Evolutionary conservation across 1,140 invertebrate species (phyloP), one percentile per base, ranked within the genome.

Genomic region (Listronotus oregonensis): DNA sequence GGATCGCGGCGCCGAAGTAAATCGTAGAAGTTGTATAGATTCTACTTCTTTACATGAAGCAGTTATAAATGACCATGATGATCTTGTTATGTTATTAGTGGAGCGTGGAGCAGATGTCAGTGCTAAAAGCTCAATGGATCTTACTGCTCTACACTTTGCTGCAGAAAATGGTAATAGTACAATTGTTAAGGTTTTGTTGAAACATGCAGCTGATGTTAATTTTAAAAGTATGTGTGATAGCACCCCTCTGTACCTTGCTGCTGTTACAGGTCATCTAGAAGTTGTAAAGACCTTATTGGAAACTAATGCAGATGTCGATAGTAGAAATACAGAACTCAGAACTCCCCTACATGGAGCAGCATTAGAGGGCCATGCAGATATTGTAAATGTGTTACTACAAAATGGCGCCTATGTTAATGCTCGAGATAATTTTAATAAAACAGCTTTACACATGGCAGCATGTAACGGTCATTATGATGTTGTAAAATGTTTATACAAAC

Each of bases 21-120:
- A 50, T 27, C 14, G 8, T 7, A 50, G 27, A 50, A 50, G 31
- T 18, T 50, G 47, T 50, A 27, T 50, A 32, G 47, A 1, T 18
- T 11, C 18, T 32, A 50, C 47, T 2, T 17, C 47, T 50, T 50
- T 50, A 11, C 18, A 50, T 18, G 47, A 21, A 21, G 47, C 47
- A 21, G 47, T 50, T 1, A 17, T 10, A 8, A 31, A 31, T n/a
- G n/a, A 50, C n/a, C 21, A 7, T 27, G n/a, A 50, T 17, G 11
- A 50, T 3, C 3, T 50, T 47, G 46, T 21, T 27, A n/a, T 50
- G 6, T 50, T 27, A n/a, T n/a, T 50, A 9, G 14, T 50, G 5
- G 3, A 50, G 5, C 14, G 6, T 50, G 47, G 47, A 4, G 46
- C 46, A 14, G 46, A 47, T 47, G 12, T 47, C 3, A 14, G 17